Percentiles rank a stretch among this genome's conserved stretches.
Conservation (phyloP, 2,113 vertebrate genomes). For the Lanius ludovicianus region DNA sequence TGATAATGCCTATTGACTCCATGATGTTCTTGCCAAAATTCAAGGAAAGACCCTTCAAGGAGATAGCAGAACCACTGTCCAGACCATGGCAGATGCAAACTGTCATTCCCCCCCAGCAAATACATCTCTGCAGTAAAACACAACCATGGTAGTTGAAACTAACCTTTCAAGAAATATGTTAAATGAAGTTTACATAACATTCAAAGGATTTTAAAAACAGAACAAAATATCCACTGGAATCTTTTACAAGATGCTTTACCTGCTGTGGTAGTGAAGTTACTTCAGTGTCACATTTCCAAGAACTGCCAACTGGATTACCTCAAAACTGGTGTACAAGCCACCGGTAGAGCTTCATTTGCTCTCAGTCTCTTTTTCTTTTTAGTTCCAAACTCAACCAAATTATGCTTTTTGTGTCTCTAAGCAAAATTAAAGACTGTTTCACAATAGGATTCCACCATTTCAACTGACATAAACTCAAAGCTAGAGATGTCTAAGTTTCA, state of each 20-base stretch:
- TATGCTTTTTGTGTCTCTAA: background rate
- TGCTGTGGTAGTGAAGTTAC: background rate
- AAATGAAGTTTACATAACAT: background rate
- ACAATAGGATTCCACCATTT: background rate
- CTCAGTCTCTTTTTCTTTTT: background rate
- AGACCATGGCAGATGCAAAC: background rate
- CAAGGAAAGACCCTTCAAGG: background rate
- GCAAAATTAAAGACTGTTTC: background rate
- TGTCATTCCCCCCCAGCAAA: background rate
- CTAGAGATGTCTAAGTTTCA: background rate
- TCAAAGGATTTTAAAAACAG: background rate
- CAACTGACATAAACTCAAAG: background rate
- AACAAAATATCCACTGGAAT: background rate
- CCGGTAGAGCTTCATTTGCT: background rate
- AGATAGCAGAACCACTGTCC: background rate
- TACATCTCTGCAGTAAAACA: background rate
- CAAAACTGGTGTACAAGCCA: background rate
- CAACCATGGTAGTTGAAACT: background rate
- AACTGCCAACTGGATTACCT: background rate
- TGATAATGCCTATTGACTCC: background rate
- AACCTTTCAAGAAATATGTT: background rate
- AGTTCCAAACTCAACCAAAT: background rate
- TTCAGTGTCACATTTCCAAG: background rate
- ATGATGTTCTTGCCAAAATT: background rate
- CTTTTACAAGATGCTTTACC: background rate